Conservation (phyloP, 2,888 invertebrate genomes). For the Operophtera brumata region DNA sequence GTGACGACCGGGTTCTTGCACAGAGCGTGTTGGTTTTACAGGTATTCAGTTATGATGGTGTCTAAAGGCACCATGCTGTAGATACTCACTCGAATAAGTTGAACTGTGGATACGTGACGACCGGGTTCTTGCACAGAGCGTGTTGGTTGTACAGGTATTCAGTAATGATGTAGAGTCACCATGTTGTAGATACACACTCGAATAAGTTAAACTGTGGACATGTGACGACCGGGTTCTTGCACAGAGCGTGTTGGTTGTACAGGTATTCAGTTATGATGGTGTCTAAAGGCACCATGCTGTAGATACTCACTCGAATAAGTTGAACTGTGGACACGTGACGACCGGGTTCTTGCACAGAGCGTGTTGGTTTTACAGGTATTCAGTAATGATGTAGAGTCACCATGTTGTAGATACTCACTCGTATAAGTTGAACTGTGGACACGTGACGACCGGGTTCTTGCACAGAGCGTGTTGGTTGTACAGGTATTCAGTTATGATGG, state of each 20-base stretch:
- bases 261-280: slow-evolving; percentile 98
- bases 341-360: slow-evolving; percentile 99
- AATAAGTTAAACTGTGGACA: slow-evolving; percentile 98
- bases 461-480: slow-evolving; percentile 85
- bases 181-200: slow-evolving; percentile 81
- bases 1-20: slow-evolving; percentile 99
- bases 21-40: slow-evolving; percentile 98
- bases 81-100: slow-evolving; percentile 90
- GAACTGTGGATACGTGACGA: slow-evolving; percentile 98
- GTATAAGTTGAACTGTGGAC: slow-evolving; percentile 97
- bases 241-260: slow-evolving; percentile 98
- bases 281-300: slow-evolving; percentile 85
- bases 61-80: slow-evolving; percentile 85
- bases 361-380: slow-evolving; percentile 98
- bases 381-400: slow-evolving; percentile 87
- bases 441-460: slow-evolving; percentile 98
- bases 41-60: slow-evolving; percentile 97
- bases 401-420: slow-evolving; percentile 80
- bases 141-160: background rate
- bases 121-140: slow-evolving; percentile 97
- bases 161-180: too few species aligned
- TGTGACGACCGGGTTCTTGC: slow-evolving; percentile 98
- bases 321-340: slow-evolving; percentile 98
- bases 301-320: slow-evolving; percentile 88
- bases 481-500: background rate